phyloP scores from a whole-genome alignment of 2,888 invertebrate genomes.

The Coleophora flavipennella region DNA sequence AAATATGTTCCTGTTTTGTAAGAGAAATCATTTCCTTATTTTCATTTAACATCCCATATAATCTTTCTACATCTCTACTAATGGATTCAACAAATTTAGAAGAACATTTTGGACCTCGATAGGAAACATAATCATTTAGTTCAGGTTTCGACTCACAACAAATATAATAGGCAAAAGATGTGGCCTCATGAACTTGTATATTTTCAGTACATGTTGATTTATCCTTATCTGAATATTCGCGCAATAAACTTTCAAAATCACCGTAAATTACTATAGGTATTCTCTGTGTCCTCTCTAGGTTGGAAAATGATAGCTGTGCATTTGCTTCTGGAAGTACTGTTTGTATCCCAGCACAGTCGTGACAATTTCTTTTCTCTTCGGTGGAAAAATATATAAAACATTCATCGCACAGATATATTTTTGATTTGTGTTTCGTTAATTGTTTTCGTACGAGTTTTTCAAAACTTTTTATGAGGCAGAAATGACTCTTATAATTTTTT shows the following conservation, averaged over 20 bases:
- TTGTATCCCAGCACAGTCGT: neutral
- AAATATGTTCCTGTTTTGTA: neutral
- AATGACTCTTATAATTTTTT: conserved; percentile 10
- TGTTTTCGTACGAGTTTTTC: conserved; percentile 9
- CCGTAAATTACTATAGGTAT: neutral
- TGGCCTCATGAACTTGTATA: no score
- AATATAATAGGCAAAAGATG: conserved; percentile 5
- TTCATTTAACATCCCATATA: neutral
- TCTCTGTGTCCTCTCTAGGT: conserved; percentile 1
- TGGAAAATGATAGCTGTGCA: neutral
- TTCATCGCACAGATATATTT: conserved; percentile 10
- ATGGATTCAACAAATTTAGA: conserved; percentile 1
- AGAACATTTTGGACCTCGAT: conserved; percentile 6
- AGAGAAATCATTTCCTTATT: neutral
- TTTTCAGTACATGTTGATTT: no score
- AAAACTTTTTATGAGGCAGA: conserved; percentile 12
- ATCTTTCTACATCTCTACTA: neutral
- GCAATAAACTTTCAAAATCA: no score
- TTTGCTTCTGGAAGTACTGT: neutral
- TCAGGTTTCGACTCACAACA: conserved; percentile 2
- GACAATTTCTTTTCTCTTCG: neutral
- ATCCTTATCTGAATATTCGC: no score
- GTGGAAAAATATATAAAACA: no score
- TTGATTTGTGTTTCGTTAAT: conserved; percentile 4
- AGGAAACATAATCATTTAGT: conserved; percentile 6